A percentile compares a stretch with the other conserved stretches of the same genome.
These are phyloP conservation scores for Leucophenga montana DNA, from an alignment of 2,888 invertebrate genomes.

Conservation along the genomic window DNA sequence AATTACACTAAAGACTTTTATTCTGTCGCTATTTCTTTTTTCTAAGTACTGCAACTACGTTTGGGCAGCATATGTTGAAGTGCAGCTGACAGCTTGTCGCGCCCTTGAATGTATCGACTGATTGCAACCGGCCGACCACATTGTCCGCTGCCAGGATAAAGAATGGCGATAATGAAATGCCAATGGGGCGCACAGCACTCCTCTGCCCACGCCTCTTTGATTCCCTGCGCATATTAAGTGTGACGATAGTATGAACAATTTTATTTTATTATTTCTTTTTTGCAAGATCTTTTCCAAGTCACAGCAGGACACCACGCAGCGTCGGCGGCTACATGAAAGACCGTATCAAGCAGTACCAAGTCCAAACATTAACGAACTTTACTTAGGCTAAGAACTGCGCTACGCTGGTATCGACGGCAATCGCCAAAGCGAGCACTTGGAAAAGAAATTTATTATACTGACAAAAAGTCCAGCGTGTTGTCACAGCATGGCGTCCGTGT, in stretches of 20 bases:
- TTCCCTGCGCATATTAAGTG: not conserved
- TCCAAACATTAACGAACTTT: not conserved
- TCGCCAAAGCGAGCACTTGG: not conserved
- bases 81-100: constrained; percentile 22
- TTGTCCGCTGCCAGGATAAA: not conserved
- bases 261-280: constrained; percentile 2
- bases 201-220: constrained; percentile 25
- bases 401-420: constrained; percentile 16
- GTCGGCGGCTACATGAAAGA: constrained; percentile 36
- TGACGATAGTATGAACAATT: not conserved
- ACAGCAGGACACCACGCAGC: constrained; percentile 52
- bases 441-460: constrained; percentile 17
- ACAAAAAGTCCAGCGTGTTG: not conserved
- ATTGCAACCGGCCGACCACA: not conserved
- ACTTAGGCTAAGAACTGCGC: constrained; percentile 4
- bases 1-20: not conserved
- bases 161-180: constrained; percentile 56
- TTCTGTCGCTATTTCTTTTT: not conserved
- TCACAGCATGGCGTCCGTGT: constrained; percentile 5
- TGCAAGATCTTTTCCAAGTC: constrained; percentile 18
- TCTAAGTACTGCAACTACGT: not conserved
- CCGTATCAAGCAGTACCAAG: not conserved
- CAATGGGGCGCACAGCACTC: constrained; percentile 50
- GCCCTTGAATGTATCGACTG: constrained; percentile 9
- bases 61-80: constrained; percentile 14